These are phyloP conservation scores for Pogonocherus hispidulus DNA, from an alignment of 2,888 invertebrate genomes.

Conservation along the genomic window DNA sequence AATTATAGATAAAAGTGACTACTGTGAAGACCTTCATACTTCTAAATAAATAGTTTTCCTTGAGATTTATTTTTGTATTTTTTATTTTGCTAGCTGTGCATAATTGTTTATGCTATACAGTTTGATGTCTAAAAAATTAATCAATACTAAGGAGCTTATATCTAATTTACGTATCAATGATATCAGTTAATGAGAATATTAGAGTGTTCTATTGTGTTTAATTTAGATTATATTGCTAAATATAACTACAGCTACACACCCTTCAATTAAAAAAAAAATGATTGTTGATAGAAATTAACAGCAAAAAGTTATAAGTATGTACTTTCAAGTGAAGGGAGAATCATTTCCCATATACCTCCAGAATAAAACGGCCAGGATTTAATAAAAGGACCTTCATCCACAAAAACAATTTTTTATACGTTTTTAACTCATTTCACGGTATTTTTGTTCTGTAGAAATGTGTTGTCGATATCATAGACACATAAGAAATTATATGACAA, in stretches of 20 bases:
- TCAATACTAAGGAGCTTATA: conserved; percentile 11
- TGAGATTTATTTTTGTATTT: conserved; percentile 30
- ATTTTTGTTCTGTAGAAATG: too few relatives aligned
- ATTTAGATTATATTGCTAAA: conserved; percentile 4
- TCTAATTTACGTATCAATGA: conserved; percentile 16
- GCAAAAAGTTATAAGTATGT: not conserved
- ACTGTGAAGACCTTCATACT: conserved; percentile 44
- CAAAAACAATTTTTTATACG: too few relatives aligned
- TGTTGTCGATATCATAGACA: too few relatives aligned
- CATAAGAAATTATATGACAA: too few relatives aligned
- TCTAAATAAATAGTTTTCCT: conserved; percentile 36
- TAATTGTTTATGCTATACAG: conserved; percentile 21
- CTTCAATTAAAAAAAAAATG: not conserved
- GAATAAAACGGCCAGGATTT: not conserved
- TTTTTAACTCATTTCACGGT: too few relatives aligned
- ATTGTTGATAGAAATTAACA: not conserved
- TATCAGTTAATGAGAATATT: conserved; percentile 23
- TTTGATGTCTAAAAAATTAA: conserved; percentile 16
- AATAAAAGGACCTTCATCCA: not conserved
- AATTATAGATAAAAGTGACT: conserved; percentile 45
- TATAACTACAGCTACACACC: conserved; percentile 1
- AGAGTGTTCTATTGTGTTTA: conserved; percentile 13
- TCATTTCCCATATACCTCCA: not conserved
- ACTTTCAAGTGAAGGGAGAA: conserved; percentile 9
- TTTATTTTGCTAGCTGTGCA: conserved; percentile 14